Evolutionary conservation across 2,888 invertebrate species (phyloP), one percentile per base, ranked within the genome.

Genomic region (Noctua fimbriata): DNA sequence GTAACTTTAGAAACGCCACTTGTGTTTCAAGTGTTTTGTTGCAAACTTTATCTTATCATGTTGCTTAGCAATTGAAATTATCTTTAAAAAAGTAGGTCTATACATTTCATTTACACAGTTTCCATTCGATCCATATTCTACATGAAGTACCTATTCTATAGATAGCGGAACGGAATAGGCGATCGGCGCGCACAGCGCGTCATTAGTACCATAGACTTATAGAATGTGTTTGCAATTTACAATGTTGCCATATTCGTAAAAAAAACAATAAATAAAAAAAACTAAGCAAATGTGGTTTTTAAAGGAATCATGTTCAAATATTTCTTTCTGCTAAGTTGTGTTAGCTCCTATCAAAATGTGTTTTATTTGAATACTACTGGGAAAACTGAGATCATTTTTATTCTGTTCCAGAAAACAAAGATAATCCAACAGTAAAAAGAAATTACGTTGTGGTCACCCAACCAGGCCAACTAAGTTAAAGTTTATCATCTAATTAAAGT

Each of bases 171-270:
- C 52, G 41, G 4, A 7, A 6, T 32, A 58, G 12, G 32, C 44
- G 24, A 9, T 12, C 63, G 66, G 63, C 47, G 52, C 52, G 28
- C 58, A 36, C 63, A 21, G 58, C 69, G 76, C 84, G 70, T 87
- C 87, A 67, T 83, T 73, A 52, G 1, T 18, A 36, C 73, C 85
- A 85, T 72, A 84, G 63, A 85, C 49, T 4, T 58, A 28, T 49
- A 84, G 80, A 84, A 76, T 41, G 65, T 58, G n/a, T 79, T 55
- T 84, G 85, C 69, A 76, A 65, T 84, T 74, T 49, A 24, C 21
- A 72, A 80, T 74, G 81, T 76, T 85, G 87, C 85, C 85, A 85
- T 49, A 66, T 1, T 14, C 2, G 14, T 44, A 1, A 58, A 1
- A 1, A 47, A 32, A 60, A 41, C 14, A 73, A 58, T 44, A 1